Percentiles rank a stretch among this genome's conserved stretches.
phyloP scores from a whole-genome alignment of 2,888 invertebrate genomes.

The Stictocephala bisonia region DNA sequence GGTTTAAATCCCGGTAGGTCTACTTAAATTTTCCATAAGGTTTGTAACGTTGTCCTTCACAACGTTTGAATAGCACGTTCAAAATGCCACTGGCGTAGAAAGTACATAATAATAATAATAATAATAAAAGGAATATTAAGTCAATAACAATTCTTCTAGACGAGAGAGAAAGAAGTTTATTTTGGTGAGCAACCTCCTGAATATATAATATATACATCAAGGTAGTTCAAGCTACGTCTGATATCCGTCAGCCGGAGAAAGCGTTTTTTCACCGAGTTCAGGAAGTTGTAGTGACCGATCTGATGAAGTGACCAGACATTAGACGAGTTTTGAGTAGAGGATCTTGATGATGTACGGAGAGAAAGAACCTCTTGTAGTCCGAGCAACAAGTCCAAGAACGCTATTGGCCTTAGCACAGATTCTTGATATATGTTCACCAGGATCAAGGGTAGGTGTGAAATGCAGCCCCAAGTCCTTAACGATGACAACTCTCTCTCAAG shows the following conservation, averaged over 20 bases:
- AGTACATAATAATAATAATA: too few relatives aligned
- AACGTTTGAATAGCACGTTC: too few relatives aligned
- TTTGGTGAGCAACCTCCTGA: background rate
- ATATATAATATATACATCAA: conserved; percentile 11
- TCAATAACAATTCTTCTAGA: background rate
- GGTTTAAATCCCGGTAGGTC: too few relatives aligned
- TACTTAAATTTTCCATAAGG: too few relatives aligned
- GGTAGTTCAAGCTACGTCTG: background rate
- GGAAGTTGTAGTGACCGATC: background rate
- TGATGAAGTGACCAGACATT: background rate
- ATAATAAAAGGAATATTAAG: background rate
- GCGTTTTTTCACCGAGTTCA: background rate
- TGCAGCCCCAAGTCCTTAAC: conserved; percentile 22
- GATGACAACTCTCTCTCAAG: background rate
- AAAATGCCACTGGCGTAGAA: too few relatives aligned
- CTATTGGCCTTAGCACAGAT: conserved; percentile 10
- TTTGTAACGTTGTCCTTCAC: too few relatives aligned
- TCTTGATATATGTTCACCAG: background rate
- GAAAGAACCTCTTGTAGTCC: background rate
- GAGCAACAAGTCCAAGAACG: conserved; percentile 1
- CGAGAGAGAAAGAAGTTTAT: background rate
- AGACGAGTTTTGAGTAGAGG: conserved; percentile 4
- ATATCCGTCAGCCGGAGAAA: conserved; percentile 6
- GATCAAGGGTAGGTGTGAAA: background rate
- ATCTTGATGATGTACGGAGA: background rate